Base-by-base conservation (phyloP, 2,888 invertebrate genomes). In the Meteorus colon region DNA sequence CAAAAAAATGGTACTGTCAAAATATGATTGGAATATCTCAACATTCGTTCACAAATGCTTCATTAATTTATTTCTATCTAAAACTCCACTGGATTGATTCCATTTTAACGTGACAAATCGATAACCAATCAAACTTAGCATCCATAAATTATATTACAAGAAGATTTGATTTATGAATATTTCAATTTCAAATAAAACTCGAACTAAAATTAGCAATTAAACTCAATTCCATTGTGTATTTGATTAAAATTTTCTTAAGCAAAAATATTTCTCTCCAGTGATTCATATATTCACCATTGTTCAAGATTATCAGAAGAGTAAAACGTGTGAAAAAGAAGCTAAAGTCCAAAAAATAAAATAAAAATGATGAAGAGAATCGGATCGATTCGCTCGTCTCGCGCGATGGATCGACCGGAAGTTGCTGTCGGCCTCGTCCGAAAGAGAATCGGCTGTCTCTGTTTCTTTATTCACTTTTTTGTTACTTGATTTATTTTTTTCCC, bases 401-500 rank as follows among this genome's bases (percentile, higher is more conserved):
- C 74, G 60, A 74, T 67, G 59, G 48, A 51, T 55, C 48, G 55
- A 69, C 69, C 69, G 69, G 69, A 73, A 55, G 65, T 66, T 65
- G 16, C 16, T 16, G 55, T 69, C 69, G 69, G 48, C 69, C 48
- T 69, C 65, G 41, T 16, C 55, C 63, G 27, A 65, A 65, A 63
- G 69, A 60, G 62, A 69, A 63, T 69, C 31, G 14, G 41, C 48
- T 60, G 60, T 68, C 41, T 68, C 48, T 69, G 12, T 29, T 69
- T 48, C n/a, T 60, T 37, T 16, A 34, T 41, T 55, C 55, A 41
- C 45, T 55, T 59, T 55, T 70, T 37, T 59, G 14, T 65, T 69
- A 51, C 27, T 65, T 5, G 16, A 4, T 74, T 48, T 45, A 68
- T 70, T 6, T 55, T 34, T 60, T n/a, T 51, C 29, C 51, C 48